Base-by-base conservation (phyloP, 1,140 invertebrate genomes). In the Anastatus disparis region DNA sequence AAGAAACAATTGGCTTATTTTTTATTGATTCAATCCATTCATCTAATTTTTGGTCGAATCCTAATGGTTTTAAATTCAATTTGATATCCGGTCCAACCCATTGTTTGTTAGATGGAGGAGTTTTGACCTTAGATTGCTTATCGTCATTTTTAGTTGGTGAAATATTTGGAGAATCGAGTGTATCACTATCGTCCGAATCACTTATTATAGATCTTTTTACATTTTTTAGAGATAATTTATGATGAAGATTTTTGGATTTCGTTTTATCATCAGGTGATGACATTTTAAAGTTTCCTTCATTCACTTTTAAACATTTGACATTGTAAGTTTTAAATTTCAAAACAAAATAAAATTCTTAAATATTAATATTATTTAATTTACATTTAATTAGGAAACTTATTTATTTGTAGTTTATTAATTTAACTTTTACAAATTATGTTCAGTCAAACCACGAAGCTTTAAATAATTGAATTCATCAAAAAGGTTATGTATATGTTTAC, bases 51-150 rank as follows among this genome's bases (percentile, higher is more conserved):
- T 70, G 27, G 35, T 72, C 70, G 17, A 74, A 55, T 20, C 72
- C 75, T 38, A 76, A 56, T 9, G 75, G 70, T 64, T 76, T 76
- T 22, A 76, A 65, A 22, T 56, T 38, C 10, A 74, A 65, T 38
- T 74, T 76, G 7, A 71, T 50, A 67, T 76, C 75, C 12, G 67
- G 72, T 26, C 72, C 65, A 27, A 58, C 20, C 66, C 70, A 76
- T 59, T 63, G 24, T 58, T 56, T 69, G 15, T 27, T 42, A 24
- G 17, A 0, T 3, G 24, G 9, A 13, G 24, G 15, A 15, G 22
- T 17, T 27, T 29, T 10, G 1, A 15, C 20, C n/a, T 61, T n/a
- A 61, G 7, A 8, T 15, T 15, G 9, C 2, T 38, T 24, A 40
- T 3, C 7, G 1, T 15, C 2, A 61, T 26, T 27, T 46, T 61